These are phyloP conservation scores for Choloepus hoffmanni DNA, from an alignment of 2,113 vertebrate species.

Conservation along the genomic window DNA sequence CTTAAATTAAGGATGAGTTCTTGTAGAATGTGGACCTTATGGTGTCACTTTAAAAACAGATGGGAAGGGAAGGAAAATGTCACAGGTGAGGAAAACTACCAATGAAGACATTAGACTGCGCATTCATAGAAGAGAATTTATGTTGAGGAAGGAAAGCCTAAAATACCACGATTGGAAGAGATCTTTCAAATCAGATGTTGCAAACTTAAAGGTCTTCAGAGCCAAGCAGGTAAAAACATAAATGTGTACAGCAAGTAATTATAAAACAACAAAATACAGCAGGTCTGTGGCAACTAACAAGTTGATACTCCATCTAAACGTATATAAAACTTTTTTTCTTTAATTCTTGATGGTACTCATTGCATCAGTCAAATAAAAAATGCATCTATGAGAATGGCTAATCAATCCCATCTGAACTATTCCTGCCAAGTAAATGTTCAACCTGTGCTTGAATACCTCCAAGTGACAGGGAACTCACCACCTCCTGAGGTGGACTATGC, in stretches of 20 bases:
- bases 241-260: background rate
- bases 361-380: background rate
- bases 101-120: background rate
- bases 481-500: background rate
- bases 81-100: background rate
- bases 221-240: background rate
- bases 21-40: background rate
- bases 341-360: background rate
- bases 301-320: background rate
- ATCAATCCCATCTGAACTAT: background rate
- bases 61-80: background rate
- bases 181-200: background rate
- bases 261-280: background rate
- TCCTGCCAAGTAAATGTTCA: background rate
- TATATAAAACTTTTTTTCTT: background rate
- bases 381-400: background rate
- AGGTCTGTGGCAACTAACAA: background rate
- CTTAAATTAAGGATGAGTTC: background rate
- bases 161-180: constrained; percentile 39
- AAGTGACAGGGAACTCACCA: background rate
- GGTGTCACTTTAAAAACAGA: background rate
- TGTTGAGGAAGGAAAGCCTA: background rate
- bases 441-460: background rate
- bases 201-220: background rate
- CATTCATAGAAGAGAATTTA: background rate